Evolutionary conservation across 2,113 vertebrate species (phyloP).

Genomic region (Odontesthes bonariensis): DNA sequence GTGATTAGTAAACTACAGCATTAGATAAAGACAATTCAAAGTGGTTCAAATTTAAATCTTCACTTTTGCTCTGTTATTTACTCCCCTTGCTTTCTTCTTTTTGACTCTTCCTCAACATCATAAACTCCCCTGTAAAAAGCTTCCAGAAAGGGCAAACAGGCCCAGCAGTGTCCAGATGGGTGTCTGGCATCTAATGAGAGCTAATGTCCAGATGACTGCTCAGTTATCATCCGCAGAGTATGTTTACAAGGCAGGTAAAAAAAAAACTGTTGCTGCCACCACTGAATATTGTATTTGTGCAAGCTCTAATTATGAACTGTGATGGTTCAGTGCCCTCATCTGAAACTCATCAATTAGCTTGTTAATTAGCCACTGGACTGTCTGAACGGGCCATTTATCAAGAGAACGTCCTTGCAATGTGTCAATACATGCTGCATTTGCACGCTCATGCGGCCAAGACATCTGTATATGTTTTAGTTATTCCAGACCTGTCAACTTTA

Average conservation of each 20-base stretch:
- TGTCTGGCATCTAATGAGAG: conserved; percentile 53
- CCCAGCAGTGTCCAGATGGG: conserved; percentile 54
- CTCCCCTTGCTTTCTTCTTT: no score
- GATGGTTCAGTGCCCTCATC: conserved; percentile 58
- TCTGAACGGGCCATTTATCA: conserved; percentile 68
- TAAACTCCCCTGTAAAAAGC: neutral
- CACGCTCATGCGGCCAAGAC: conserved; percentile 12
- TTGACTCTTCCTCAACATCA: neutral
- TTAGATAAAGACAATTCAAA: conserved; percentile 13
- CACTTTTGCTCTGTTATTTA: neutral
- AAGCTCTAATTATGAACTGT: conserved; percentile 62
- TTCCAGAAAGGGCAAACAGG: conserved; percentile 31
- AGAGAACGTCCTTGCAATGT: conserved; percentile 47
- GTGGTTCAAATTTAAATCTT: conserved; percentile 18
- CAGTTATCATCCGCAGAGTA: conserved; percentile 48
- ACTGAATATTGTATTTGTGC: conserved; percentile 45
- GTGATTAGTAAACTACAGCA: conserved; percentile 30
- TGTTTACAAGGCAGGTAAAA: conserved; percentile 50
- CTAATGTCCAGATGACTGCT: conserved; percentile 68
- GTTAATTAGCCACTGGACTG: conserved; percentile 70
- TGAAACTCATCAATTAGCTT: conserved; percentile 64
- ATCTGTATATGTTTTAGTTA: conserved; percentile 25
- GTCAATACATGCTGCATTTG: conserved; percentile 43
- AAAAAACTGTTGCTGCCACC: conserved; percentile 19
- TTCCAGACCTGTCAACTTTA: conserved; percentile 13